phyloP scores from a whole-genome alignment of 2,113 vertebrate species.

The Pitta sordida region DNA sequence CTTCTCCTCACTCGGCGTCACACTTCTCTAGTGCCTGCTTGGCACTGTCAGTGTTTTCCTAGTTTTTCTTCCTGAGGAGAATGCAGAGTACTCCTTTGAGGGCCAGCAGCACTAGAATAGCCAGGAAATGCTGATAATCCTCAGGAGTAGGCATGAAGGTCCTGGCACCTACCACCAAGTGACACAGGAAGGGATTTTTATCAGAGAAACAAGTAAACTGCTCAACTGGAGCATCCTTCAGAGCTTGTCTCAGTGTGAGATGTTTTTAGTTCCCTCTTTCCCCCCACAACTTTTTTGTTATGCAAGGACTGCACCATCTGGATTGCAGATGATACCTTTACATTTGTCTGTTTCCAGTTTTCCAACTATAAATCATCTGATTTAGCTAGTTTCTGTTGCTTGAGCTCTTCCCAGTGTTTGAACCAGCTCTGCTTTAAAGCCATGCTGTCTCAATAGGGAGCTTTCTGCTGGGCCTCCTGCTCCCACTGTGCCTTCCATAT shows the following conservation, averaged over 20 bases:
- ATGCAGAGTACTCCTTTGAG: not conserved
- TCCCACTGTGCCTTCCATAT: not conserved
- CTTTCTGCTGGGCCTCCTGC: slow-evolving; percentile 2
- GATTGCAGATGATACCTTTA: slow-evolving; percentile 61
- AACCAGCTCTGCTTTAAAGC: slow-evolving; percentile 31
- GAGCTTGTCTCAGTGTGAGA: not conserved
- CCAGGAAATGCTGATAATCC: not conserved
- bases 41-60: not conserved
- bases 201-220: not conserved
- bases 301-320: slow-evolving; percentile 30
- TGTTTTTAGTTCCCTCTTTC: not conserved
- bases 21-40: not conserved
- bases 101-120: not conserved
- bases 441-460: not conserved
- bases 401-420: slow-evolving; percentile 21
- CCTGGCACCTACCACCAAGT: not conserved
- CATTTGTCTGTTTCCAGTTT: slow-evolving; percentile 42
- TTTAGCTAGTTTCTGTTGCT: slow-evolving; percentile 30
- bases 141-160: not conserved
- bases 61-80: not conserved
- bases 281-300: not conserved
- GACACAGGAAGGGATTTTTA: not conserved
- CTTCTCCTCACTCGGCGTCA: not conserved
- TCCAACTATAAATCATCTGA: slow-evolving; percentile 44
- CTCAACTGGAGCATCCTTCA: not conserved